Evolutionary conservation across 2,888 invertebrate species (phyloP).

Genomic region (Dorcus parallelipipedus): DNA sequence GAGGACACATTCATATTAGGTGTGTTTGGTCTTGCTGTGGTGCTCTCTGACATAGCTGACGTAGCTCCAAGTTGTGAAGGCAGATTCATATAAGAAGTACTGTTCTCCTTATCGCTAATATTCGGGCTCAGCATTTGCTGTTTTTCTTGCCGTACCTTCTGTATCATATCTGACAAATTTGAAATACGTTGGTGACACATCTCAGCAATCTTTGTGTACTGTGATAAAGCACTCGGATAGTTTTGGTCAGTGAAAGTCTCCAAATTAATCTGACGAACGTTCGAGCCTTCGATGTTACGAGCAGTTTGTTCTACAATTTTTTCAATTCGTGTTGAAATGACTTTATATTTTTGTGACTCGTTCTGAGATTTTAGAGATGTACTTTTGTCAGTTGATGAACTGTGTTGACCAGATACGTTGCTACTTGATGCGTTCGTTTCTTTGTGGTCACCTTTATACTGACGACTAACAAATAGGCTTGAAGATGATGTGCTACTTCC

Average conservation of each 20-base stretch:
- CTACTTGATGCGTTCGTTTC: background rate
- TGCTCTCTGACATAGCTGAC: background rate
- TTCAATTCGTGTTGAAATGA: too few species aligned
- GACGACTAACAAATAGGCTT: background rate
- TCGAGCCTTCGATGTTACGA: background rate
- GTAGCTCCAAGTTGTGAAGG: conserved; percentile 14
- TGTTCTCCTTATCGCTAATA: conserved; percentile 39
- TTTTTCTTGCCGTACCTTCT: conserved; percentile 58
- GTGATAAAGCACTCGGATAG: conserved; percentile 10
- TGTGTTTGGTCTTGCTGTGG: conserved; percentile 3
- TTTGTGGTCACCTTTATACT: too few species aligned
- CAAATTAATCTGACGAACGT: background rate
- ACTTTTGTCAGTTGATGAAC: conserved; percentile 1
- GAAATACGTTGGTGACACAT: conserved; percentile 56
- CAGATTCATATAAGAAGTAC: conserved; percentile 40
- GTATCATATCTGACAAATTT: conserved; percentile 55
- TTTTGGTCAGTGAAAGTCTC: conserved; percentile 12
- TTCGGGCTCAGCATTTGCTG: conserved; percentile 48
- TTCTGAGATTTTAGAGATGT: background rate
- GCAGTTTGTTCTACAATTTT: background rate
- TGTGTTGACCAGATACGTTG: conserved; percentile 2
- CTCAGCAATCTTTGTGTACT: conserved; percentile 53
- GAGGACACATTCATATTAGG: conserved; percentile 12
- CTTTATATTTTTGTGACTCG: background rate
- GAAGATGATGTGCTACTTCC: background rate